phyloP scores from a whole-genome alignment of 1,140 invertebrate species.

The Pseudomyrmex flavicornis region DNA sequence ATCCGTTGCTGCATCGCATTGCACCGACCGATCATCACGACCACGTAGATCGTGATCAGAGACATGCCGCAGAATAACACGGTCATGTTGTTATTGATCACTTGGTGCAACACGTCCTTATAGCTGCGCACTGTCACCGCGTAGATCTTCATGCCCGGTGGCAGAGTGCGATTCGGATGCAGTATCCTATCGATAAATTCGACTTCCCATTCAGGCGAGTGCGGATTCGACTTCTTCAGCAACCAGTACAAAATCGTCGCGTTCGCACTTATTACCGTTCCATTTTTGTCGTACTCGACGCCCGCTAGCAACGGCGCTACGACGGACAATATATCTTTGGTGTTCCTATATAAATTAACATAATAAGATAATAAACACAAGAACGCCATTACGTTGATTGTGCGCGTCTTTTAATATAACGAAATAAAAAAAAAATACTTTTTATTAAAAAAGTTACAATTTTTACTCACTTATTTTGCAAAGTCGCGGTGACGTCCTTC shows the following conservation, averaged over 20 bases:
- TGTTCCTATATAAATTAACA: conserved; percentile 57
- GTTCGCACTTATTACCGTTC: conserved; percentile 75
- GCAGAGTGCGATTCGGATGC: conserved; percentile 75
- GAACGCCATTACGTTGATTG: too few relatives aligned
- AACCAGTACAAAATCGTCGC: conserved; percentile 83
- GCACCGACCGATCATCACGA: conserved; percentile 86
- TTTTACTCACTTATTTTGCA: conserved; percentile 76
- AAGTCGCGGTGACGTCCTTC: conserved; percentile 74
- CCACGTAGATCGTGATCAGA: conserved; percentile 86
- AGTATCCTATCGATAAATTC: conserved; percentile 81
- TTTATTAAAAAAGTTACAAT: too few relatives aligned
- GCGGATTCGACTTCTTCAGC: conserved; percentile 78
- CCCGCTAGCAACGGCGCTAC: conserved; percentile 76
- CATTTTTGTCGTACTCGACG: conserved; percentile 75
- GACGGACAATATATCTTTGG: conserved; percentile 76
- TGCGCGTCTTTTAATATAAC: too few relatives aligned
- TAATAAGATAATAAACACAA: too few relatives aligned
- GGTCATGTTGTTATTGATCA: conserved; percentile 85
- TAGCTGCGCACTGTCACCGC: conserved; percentile 82
- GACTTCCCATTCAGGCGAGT: conserved; percentile 80
- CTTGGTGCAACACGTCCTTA: conserved; percentile 79
- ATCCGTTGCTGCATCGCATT: conserved; percentile 86
- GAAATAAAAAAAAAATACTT: too few relatives aligned
- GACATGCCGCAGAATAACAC: conserved; percentile 85
- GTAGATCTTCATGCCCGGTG: conserved; percentile 80